phyloP scores from a whole-genome alignment of 2,797 vertebrate species.

The Syngnathus acus region DNA sequence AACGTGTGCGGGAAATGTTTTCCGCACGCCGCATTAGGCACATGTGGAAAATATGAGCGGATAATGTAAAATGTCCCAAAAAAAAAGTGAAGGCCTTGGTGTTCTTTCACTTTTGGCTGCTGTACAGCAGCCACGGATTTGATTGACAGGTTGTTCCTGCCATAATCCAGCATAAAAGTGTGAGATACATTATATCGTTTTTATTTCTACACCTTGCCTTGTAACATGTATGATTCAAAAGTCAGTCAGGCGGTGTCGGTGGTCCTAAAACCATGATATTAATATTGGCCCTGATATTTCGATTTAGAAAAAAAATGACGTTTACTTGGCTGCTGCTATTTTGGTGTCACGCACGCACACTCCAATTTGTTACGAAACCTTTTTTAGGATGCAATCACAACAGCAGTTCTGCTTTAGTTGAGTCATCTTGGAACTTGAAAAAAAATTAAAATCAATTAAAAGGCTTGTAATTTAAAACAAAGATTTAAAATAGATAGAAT shows the following conservation, averaged over 20 bases:
- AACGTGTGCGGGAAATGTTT: slow-evolving; percentile 23
- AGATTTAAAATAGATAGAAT: too few relatives aligned
- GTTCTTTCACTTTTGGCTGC: background rate
- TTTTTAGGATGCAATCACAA: too few relatives aligned
- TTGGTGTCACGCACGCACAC: too few relatives aligned
- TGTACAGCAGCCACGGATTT: background rate
- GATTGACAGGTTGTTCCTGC: background rate
- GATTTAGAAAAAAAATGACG: too few relatives aligned
- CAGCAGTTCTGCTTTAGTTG: too few relatives aligned
- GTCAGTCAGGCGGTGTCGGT: background rate
- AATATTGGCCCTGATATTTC: background rate
- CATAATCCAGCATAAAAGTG: background rate
- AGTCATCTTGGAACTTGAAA: too few relatives aligned
- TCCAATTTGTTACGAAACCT: too few relatives aligned
- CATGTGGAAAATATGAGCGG: slow-evolving; percentile 1
- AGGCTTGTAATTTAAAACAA: too few relatives aligned
- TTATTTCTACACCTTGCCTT: background rate
- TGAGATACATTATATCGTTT: background rate
- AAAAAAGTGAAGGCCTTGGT: slow-evolving; percentile 1
- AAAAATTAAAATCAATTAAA: too few relatives aligned
- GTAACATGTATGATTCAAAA: background rate
- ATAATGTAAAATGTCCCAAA: background rate
- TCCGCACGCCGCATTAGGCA: background rate
- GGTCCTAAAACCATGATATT: background rate
- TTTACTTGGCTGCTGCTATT: too few relatives aligned